These are phyloP conservation scores for Cyphomyrus plagiostoma DNA, from an alignment of 2,113 vertebrate species.

Conservation along the genomic window DNA sequence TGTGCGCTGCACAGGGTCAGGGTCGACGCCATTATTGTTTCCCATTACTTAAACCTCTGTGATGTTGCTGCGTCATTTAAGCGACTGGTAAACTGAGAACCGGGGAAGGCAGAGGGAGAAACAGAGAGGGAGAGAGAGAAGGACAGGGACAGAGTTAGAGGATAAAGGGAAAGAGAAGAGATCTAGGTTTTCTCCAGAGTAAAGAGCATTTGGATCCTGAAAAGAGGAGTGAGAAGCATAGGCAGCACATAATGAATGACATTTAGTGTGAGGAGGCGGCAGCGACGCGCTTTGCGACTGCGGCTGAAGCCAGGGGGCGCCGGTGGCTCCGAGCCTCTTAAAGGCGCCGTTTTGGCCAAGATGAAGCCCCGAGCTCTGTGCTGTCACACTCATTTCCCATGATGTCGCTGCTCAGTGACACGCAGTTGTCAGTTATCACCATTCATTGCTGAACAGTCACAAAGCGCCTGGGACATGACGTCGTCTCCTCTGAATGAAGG, in stretches of 20 bases:
- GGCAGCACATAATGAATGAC: background rate
- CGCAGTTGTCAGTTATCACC: background rate
- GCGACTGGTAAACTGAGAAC: no score
- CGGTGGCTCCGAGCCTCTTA: background rate
- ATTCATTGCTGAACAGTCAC: background rate
- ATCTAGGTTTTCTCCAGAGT: constrained; percentile 29
- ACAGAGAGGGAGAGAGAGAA: constrained; percentile 28
- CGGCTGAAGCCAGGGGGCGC: background rate
- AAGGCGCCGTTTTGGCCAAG: background rate
- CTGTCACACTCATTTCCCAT: background rate
- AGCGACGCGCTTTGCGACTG: background rate
- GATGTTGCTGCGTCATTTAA: background rate
- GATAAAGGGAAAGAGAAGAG: background rate
- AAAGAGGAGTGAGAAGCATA: background rate
- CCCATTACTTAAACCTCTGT: background rate
- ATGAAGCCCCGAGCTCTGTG: background rate
- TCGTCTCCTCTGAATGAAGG: background rate
- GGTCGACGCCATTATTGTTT: background rate
- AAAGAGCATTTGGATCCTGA: background rate
- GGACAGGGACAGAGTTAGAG: background rate
- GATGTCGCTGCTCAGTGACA: background rate
- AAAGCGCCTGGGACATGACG: background rate
- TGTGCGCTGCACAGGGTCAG: background rate
- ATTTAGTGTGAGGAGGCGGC: no score
- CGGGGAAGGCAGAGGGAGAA: constrained; percentile 17